phyloP scores from a whole-genome alignment of 2,888 invertebrate species.

The Lycaena phlaeas region DNA sequence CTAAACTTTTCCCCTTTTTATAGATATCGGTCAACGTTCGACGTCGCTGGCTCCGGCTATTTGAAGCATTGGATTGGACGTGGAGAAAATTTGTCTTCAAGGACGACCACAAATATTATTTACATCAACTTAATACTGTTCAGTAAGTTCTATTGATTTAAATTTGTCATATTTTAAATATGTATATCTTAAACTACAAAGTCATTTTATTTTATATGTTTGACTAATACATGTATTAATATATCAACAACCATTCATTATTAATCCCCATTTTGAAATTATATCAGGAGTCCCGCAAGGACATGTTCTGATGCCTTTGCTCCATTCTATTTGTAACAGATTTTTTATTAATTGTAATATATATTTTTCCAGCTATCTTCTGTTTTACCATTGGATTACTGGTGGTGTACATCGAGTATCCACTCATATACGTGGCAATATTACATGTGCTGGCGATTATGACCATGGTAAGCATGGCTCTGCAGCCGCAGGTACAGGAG shows the following conservation, averaged over 20 bases:
- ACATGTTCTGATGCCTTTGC: too few species aligned
- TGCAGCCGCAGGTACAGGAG: conserved; percentile 44
- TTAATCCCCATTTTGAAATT: too few species aligned
- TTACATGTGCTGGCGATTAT: conserved; percentile 34
- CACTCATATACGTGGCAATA: conserved; percentile 28
- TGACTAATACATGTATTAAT: too few species aligned
- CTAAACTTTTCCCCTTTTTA: too few species aligned
- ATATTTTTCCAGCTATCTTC: conserved; percentile 33
- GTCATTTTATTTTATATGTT: too few species aligned
- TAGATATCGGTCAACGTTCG: conserved; percentile 39
- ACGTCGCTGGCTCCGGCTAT: conserved; percentile 22
- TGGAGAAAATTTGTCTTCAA: conserved; percentile 30
- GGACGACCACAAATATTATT: conserved; percentile 30
- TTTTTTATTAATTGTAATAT: not conserved
- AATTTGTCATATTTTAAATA: too few species aligned
- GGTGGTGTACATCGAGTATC: conserved; percentile 22
- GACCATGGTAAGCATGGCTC: conserved; percentile 36
- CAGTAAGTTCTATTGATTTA: too few species aligned
- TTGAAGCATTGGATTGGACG: conserved; percentile 34
- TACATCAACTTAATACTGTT: conserved; percentile 32
- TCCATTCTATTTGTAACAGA: too few species aligned
- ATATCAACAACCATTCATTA: too few species aligned
- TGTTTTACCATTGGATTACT: conserved; percentile 35
- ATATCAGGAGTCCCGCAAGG: too few species aligned
- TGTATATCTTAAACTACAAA: too few species aligned